phyloP scores from a whole-genome alignment of 2,113 vertebrate genomes.

The Epinephelus cyanopodus region DNA sequence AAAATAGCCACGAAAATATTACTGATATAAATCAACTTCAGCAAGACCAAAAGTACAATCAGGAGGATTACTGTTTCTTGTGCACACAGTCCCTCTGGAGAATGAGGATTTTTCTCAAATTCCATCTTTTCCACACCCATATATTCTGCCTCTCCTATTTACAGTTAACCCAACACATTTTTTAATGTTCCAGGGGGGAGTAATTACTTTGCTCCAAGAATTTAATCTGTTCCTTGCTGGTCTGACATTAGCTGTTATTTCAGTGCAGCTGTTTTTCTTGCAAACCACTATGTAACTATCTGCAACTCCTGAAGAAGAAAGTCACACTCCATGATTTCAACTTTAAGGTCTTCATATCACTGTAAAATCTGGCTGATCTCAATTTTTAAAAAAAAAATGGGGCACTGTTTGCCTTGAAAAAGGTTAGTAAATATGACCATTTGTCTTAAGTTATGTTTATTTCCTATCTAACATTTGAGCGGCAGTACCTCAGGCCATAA shows the following conservation, averaged over 20 bases:
- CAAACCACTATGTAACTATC: constrained; percentile 4
- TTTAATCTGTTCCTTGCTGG: constrained; percentile 29
- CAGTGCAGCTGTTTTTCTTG: background rate
- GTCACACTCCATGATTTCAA: constrained; percentile 1
- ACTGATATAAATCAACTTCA: constrained; percentile 30
- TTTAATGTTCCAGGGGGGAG: constrained; percentile 13
- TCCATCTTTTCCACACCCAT: background rate
- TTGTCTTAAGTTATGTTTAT: too few species aligned
- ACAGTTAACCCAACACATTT: constrained; percentile 3
- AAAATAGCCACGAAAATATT: constrained; percentile 38
- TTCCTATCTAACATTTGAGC: too few species aligned
- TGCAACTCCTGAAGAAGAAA: background rate
- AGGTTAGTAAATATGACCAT: too few species aligned
- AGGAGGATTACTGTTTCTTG: constrained; percentile 2
- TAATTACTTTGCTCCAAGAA: constrained; percentile 26
- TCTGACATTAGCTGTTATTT: constrained; percentile 40
- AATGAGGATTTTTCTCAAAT: constrained; percentile 35
- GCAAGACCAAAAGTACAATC: constrained; percentile 3
- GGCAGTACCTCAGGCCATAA: too few species aligned
- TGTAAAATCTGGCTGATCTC: too few species aligned
- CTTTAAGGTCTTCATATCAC: constrained; percentile 15
- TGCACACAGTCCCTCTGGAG: background rate
- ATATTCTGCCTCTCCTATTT: constrained; percentile 24
- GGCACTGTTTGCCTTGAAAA: too few species aligned
- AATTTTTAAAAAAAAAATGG: too few species aligned